phyloP scores from a whole-genome alignment of 2,113 vertebrate genomes.

The Girardinichthys multiradiatus region DNA sequence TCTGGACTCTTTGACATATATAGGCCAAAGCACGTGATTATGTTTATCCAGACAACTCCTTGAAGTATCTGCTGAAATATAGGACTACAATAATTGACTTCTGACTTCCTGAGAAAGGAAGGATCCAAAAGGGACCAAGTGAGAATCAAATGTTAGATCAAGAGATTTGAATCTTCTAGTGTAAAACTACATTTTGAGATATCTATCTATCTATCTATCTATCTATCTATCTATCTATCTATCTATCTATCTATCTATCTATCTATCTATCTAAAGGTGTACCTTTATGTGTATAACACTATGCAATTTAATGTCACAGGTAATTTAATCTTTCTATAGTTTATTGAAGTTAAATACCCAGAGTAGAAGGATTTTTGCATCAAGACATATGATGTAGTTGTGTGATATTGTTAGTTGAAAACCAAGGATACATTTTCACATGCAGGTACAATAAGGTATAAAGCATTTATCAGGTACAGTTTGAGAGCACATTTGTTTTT shows the following conservation, averaged over 20 bases:
- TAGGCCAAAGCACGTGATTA: constrained; percentile 56
- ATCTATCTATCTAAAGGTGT: too few species aligned
- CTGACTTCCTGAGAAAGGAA: constrained; percentile 25
- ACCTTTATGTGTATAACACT: too few species aligned
- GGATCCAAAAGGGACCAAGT: background rate
- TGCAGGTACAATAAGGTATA: too few species aligned
- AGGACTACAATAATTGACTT: constrained; percentile 63
- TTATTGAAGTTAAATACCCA: background rate
- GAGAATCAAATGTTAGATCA: background rate
- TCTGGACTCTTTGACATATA: constrained; percentile 55
- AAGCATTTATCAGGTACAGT: too few species aligned
- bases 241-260: too few species aligned
- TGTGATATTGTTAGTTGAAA: too few species aligned
- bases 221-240: too few species aligned
- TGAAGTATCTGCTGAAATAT: constrained; percentile 68
- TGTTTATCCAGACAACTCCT: constrained; percentile 68
- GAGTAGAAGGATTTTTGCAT: too few species aligned
- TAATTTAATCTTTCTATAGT: background rate
- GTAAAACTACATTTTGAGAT: background rate
- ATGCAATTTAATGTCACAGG: background rate
- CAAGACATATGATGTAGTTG: too few species aligned
- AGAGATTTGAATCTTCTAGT: background rate
- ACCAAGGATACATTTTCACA: too few species aligned
- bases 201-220: too few species aligned
- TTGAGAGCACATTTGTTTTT: too few species aligned